Evolutionary conservation across 1,140 invertebrate species (phyloP).

Genomic region (Lasioglossum baleicum): DNA sequence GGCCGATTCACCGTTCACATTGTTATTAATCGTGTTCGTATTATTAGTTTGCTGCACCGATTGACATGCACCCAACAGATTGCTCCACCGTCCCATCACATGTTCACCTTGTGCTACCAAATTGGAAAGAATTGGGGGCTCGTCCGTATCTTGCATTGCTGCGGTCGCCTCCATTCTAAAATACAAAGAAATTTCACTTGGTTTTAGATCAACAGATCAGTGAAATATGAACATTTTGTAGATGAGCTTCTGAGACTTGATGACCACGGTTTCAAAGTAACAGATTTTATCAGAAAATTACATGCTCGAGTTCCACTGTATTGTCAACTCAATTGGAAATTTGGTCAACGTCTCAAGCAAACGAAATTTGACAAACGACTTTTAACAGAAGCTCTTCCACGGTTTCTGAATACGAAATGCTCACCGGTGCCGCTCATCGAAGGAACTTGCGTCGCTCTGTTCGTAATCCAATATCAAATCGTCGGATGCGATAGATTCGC

Average conservation of each 20-base stretch:
- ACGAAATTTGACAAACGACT: too few species aligned
- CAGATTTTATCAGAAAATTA: too few species aligned
- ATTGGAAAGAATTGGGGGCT: constrained; percentile 79
- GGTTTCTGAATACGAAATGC: constrained; percentile 6
- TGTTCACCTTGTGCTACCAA: constrained; percentile 80
- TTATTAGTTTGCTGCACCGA: constrained; percentile 57
- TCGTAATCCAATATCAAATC: constrained; percentile 92
- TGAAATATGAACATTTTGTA: too few species aligned
- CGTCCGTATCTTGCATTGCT: constrained; percentile 78
- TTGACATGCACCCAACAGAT: constrained; percentile 78
- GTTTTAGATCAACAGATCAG: too few species aligned
- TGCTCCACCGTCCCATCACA: constrained; percentile 81
- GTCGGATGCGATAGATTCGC: constrained; percentile 89
- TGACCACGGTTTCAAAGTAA: too few species aligned
- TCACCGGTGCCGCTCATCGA: constrained; percentile 85
- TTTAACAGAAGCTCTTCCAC: too few species aligned
- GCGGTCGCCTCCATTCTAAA: constrained; percentile 77
- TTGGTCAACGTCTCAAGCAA: too few species aligned
- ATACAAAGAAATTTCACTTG: constrained; percentile 19
- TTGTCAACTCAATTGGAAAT: too few species aligned
- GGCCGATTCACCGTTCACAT: constrained; percentile 65
- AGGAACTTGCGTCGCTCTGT: constrained; percentile 85
- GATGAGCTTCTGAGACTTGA: too few species aligned
- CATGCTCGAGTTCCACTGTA: too few species aligned
- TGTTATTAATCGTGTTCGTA: constrained; percentile 75